A percentile compares a stretch with the other conserved stretches of the same genome.
phyloP scores from a whole-genome alignment of 2,113 vertebrate genomes.

The Gnathonemus longibarbis region DNA sequence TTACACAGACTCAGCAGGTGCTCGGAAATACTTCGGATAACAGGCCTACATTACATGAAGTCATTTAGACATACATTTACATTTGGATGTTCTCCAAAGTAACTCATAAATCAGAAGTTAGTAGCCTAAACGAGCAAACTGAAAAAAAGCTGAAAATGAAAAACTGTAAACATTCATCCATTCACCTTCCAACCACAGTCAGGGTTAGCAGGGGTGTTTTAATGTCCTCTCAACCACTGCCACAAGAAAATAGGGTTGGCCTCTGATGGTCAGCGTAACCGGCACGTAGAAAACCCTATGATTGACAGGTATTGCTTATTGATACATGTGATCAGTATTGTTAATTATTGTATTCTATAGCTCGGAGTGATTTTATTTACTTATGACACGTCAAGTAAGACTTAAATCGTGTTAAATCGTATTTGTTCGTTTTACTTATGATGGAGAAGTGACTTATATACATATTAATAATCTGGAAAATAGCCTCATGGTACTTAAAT shows the following conservation, averaged over 20 bases:
- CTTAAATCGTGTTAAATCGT: too few relatives aligned
- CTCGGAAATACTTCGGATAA: background rate
- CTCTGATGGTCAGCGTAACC: background rate
- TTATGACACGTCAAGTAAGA: too few relatives aligned
- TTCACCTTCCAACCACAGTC: background rate
- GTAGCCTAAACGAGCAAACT: background rate
- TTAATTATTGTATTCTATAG: background rate
- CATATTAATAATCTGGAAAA: background rate
- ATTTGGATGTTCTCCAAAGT: background rate
- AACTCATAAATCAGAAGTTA: background rate
- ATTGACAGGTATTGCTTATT: background rate
- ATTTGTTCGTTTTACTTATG: background rate
- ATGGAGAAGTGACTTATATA: background rate
- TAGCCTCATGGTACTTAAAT: background rate
- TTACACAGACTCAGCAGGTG: background rate
- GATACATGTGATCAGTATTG: background rate
- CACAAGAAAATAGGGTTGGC: background rate
- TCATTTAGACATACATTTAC: background rate
- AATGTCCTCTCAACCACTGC: background rate
- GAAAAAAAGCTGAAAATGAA: background rate
- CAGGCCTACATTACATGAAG: background rate
- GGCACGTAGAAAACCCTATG: background rate
- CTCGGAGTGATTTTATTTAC: background rate
- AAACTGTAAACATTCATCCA: background rate
- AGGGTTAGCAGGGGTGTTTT: background rate